Base-by-base conservation (phyloP, 2,113 vertebrate genomes). In the Verasper variegatus region DNA sequence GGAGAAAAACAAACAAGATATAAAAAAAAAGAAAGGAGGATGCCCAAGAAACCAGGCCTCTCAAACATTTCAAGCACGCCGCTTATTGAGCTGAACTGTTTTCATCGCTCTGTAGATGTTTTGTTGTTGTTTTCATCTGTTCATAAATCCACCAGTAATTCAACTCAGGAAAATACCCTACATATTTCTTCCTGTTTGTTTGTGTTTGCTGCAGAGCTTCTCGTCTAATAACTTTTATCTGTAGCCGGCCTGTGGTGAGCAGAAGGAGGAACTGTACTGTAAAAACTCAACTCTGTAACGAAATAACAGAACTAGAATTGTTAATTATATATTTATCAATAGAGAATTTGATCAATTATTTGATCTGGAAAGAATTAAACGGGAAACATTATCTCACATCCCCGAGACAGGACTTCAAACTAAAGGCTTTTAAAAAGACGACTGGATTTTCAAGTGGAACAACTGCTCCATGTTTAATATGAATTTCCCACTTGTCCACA, bases 1-100 rank as follows among this genome's bases (percentile, higher is more conserved):
- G 65, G 68, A 86, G 88, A 81, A 91, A 94, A 95, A 94, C 92
- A 95, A 95, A 95, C 90, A 94, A 90, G 86, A 86, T 84, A 73
- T 76, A 79, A 80, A 86, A 84, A 86, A 79, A 88, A 56, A 56
- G 73, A 91, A 85, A 85, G 78, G 76, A 84, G 76, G 83, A 88
- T 75, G 81, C 88, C 80, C 86, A 88, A 90, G 87, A 89, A 94
- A 92, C 88, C 83, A 74, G 65, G 81, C 85, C 87, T 83, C 90
- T 89, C 82, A 89, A 93, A 92, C 84, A 90, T 86, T 80, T 87
- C 74, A 89, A 91, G 85, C 81, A 73, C 80, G 74, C 86, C 72
- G 74, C 87, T 92, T 86, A 86, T 71, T 78, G 78, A 85, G 71
- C 80, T 81, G 49, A 71, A 80, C 82, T 84, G 84, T 90, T 89